phyloP scores from a whole-genome alignment of 2,888 invertebrate species.

The Caenorhabditis wallacei region DNA sequence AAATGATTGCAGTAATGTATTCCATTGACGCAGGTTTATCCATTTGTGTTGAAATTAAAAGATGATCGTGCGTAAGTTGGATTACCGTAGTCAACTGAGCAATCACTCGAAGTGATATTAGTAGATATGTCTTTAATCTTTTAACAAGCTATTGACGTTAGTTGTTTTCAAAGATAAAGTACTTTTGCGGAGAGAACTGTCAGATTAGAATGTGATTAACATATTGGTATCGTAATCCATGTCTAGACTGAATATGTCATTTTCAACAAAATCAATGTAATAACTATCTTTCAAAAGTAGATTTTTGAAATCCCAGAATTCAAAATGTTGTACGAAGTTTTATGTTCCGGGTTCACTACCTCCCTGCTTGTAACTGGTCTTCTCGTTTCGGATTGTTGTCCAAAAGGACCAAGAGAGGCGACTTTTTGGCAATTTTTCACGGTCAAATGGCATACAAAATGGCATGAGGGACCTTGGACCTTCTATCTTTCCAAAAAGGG shows the following conservation, averaged over 20 bases:
- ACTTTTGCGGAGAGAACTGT: no score
- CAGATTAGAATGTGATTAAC: no score
- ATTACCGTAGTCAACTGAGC: no score
- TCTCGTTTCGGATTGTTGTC: slow-evolving; percentile 21
- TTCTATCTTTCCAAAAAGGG: slow-evolving; percentile 35
- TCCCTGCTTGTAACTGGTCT: not conserved
- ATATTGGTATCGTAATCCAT: no score
- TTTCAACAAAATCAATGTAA: not conserved
- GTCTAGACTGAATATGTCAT: no score
- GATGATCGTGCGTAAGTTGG: not conserved
- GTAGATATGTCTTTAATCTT: no score
- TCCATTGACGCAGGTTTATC: slow-evolving; percentile 2
- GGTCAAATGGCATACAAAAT: slow-evolving; percentile 50
- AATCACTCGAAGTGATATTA: no score
- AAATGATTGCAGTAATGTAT: slow-evolving; percentile 10
- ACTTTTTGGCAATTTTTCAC: slow-evolving; percentile 41
- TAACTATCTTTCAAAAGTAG: no score
- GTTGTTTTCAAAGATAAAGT: no score
- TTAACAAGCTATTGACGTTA: no score
- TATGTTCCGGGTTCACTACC: slow-evolving; percentile 21
- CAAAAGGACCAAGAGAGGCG: slow-evolving; percentile 18
- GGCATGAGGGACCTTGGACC: slow-evolving; percentile 31
- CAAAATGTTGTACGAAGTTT: no score
- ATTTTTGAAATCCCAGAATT: not conserved
- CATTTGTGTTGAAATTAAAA: not conserved